These are phyloP conservation scores for Sebastiscus tertius DNA, from an alignment of 2,797 vertebrate genomes.

Conservation along the genomic window DNA sequence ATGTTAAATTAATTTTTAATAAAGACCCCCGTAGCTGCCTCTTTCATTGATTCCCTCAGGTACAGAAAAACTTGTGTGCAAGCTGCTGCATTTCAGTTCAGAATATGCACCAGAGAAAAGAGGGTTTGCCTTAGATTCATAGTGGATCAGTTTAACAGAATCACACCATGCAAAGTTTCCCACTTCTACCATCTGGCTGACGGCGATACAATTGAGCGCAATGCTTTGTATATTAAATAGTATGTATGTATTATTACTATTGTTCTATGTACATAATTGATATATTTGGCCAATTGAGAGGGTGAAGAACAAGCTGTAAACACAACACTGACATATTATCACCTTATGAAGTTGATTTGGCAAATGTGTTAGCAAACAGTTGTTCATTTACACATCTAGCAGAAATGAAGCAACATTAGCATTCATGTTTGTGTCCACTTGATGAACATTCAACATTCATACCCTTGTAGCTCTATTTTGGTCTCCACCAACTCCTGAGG, in stretches of 20 bases:
- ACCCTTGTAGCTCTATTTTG: background rate
- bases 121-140: background rate
- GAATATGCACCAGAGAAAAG: background rate
- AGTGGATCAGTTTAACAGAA: background rate
- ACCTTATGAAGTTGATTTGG: background rate
- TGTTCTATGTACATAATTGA: background rate
- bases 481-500: background rate
- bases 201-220: background rate
- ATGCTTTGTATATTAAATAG: background rate
- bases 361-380: background rate
- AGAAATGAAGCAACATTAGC: background rate
- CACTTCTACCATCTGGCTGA: background rate
- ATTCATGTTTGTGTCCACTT: background rate
- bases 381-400: accelerated
- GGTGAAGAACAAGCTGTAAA: background rate
- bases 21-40: background rate
- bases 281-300: background rate
- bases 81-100: slow-evolving; percentile 14
- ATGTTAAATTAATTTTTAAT: slow-evolving; percentile 1
- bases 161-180: background rate
- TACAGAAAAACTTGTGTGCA: background rate
- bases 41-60: background rate
- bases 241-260: background rate
- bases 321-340: background rate
- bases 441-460: background rate